A percentile compares a stretch with the other conserved stretches of the same genome.
Evolutionary conservation across 35 echinoderm and acorn worm genomes (phyloP).

Genomic region (Apostichopus parvimensis): DNA sequence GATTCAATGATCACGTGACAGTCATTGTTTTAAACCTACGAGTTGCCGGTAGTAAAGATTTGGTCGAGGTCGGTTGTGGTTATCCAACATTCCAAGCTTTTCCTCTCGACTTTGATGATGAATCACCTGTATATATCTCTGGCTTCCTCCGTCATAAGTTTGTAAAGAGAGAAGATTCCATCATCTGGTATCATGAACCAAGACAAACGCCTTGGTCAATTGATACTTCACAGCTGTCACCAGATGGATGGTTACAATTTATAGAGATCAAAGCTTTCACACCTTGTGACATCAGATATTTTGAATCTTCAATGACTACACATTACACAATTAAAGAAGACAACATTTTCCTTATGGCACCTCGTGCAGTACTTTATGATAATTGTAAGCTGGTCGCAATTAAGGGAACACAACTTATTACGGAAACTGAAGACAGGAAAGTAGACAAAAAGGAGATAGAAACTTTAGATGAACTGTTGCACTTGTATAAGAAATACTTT

Average conservation of each 20-base stretch:
- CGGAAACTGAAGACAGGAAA: not conserved
- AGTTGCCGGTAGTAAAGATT: slow-evolving; percentile 50
- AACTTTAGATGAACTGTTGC: not conserved
- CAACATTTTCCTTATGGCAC: not conserved
- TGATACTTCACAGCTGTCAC: not conserved
- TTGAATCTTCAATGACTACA: not conserved
- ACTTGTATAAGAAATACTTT: slow-evolving; percentile 9
- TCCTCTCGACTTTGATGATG: slow-evolving; percentile 63
- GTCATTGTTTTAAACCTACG: slow-evolving; percentile 43
- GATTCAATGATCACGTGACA: slow-evolving; percentile 37
- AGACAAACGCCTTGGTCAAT: not conserved
- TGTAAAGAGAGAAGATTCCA: slow-evolving; percentile 22
- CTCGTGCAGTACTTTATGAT: slow-evolving; percentile 14
- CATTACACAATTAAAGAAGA: not conserved
- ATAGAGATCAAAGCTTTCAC: slow-evolving; percentile 4
- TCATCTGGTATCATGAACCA: slow-evolving; percentile 55
- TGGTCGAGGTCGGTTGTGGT: slow-evolving; percentile 71
- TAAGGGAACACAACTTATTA: not conserved
- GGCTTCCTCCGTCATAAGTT: slow-evolving; percentile 67
- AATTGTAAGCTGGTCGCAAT: slow-evolving; percentile 35
- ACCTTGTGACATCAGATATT: not conserved
- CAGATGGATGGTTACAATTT: slow-evolving; percentile 11
- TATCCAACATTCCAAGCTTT: slow-evolving; percentile 69
- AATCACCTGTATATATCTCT: slow-evolving; percentile 50
- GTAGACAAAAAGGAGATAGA: slow-evolving; percentile 9